Base-by-base conservation (phyloP, 1,140 invertebrate species). In the Platyscapa corneri region DNA sequence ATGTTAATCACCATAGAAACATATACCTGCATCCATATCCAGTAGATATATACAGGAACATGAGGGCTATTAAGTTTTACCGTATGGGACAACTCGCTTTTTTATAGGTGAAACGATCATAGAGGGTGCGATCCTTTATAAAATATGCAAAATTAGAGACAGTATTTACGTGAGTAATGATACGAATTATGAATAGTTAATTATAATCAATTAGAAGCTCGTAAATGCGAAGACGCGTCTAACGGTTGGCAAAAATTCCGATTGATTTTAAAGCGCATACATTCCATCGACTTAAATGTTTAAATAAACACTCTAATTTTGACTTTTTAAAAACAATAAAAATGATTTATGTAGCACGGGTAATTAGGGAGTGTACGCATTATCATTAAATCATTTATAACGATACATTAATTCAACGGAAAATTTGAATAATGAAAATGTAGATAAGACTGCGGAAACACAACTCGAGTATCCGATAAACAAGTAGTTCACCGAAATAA, bases 1-100 rank as follows among this genome's bases (percentile, higher is more conserved):
- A 90, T 90, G 90, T 90, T 91, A 91, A 91, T 91, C 89, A 87
- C 87, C 78, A 87, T 82, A 87, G 82, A 89, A 89, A 85, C 78
- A 53, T 82, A 82, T 76, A 85, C 79, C 37, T 80, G 42, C 78
- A 74, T 85, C 83, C 83, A 84, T 84, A 84, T 84, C 70, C 49
- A 85, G 42, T 74, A 56, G 60, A 53, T 30, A 56, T 53, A 67
- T 27, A 23, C n/a, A 53, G 8, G 37, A 34, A 84, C 75, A 78
- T 32, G 75, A 70, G 60, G 60, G 60, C 32, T 64, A 78, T 84
- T 77, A 84, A 78, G n/a, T 78, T 84, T 84, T 70, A 84, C 60
- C 65, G 42, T 74, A 64, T 14, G 70, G 30, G 67, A 72, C 80
- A 49, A 72, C 65, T 53, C 79, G 60, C 27, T 5, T 49, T 53